Conservation (phyloP, 2,797 vertebrate species). For the Helarctos malayanus region DNA sequence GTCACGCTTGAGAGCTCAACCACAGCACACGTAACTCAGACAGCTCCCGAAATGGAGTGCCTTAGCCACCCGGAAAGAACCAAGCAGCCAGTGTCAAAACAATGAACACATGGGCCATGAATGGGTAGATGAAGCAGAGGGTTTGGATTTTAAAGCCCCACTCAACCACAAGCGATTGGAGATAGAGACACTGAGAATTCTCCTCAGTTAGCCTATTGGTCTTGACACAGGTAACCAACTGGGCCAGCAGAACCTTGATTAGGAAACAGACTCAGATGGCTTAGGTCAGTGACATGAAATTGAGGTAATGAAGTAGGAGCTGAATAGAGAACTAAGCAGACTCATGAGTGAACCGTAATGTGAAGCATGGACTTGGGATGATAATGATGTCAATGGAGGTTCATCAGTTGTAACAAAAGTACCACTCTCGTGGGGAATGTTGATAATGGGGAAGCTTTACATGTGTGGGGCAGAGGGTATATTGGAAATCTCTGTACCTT, state of each 20-base stretch:
- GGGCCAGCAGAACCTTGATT: not conserved
- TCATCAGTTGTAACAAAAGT: not conserved
- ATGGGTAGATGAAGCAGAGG: not conserved
- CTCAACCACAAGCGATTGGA: not conserved
- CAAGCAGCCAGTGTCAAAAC: not conserved
- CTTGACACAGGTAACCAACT: not conserved
- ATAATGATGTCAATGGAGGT: not conserved
- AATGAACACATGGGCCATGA: not conserved
- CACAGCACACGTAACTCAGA: not conserved
- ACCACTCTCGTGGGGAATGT: not conserved
- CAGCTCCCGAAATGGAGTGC: not conserved
- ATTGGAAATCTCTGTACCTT: not conserved
- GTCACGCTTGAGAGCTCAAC: not conserved
- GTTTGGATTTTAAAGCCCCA: not conserved
- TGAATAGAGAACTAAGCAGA: not conserved
- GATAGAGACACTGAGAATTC: not conserved
- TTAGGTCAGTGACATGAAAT: not conserved
- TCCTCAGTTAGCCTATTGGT: not conserved
- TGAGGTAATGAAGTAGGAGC: not conserved
- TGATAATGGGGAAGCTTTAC: not conserved
- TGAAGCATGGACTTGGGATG: not conserved
- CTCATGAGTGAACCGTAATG: not conserved
- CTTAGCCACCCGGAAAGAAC: not conserved
- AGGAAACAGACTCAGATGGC: not conserved
- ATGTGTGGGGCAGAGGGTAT: not conserved